Conservation (phyloP, 2,797 vertebrate species). For the Lacerta bilineata region DNA sequence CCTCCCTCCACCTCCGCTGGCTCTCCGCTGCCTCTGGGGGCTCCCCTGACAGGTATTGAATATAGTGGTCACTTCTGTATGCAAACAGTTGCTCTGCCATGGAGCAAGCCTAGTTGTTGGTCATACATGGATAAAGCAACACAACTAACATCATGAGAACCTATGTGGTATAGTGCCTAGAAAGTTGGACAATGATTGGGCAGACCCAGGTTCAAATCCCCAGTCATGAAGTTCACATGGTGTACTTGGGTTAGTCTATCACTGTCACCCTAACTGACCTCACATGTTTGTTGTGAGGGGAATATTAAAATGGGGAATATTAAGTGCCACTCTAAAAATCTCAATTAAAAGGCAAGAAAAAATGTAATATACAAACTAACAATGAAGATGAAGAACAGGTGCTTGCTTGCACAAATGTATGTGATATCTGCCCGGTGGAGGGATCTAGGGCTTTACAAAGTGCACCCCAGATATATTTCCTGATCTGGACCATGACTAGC, state of each 20-base stretch:
- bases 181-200: not conserved
- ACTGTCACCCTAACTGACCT: not conserved
- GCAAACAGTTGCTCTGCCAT: not conserved
- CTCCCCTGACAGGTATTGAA: too few species aligned
- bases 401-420: not conserved
- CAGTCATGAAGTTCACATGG: not conserved
- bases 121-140: not conserved
- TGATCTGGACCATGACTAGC: not conserved
- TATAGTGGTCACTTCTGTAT: too few species aligned
- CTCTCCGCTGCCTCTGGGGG: too few species aligned
- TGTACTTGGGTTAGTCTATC: not conserved
- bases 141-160: not conserved
- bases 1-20: too few species aligned
- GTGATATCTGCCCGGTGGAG: not conserved
- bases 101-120: not conserved
- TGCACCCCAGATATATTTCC: not conserved
- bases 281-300: not conserved
- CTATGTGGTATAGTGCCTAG: not conserved
- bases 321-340: not conserved
- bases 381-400: not conserved
- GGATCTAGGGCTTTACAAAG: not conserved
- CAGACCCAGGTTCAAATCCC: not conserved
- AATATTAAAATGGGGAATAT: too few species aligned
- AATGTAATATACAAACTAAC: not conserved
- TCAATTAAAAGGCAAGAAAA: not conserved